Base-by-base conservation (phyloP, 1,140 invertebrate species). In the Drosophila bocqueti region DNA sequence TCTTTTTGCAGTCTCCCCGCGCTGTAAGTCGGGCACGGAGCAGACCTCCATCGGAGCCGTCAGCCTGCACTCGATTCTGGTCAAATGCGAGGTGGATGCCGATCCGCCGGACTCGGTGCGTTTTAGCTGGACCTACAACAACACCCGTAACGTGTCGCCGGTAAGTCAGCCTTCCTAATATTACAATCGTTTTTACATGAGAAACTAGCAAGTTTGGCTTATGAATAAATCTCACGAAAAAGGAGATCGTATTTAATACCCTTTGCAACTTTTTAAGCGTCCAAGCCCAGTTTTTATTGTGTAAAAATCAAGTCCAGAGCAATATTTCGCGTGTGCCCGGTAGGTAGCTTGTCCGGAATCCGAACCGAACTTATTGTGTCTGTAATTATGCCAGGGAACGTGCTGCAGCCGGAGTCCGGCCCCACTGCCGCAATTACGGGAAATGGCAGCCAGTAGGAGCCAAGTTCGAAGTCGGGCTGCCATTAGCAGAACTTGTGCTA, bases 91-190 rank as follows among this genome's bases (percentile, higher is more conserved):
- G 76, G 96, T 98, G n/a, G 96, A 96, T 52, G 96, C 97, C 2
- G 94, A 96, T 74, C 97, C 97, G 6, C 95, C 97, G 0, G 95
- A 96, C 45, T 96, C 97, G 24, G 94, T 96, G 34, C 94, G 95
- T 76, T 97, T 97, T 89, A 96, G 95, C 54, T 97, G 96, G 96
- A 97, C 96, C 9, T 96, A 96, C 92, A 97, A 97, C 93, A 95
- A 95, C 21, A 96, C 95, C 52, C 94, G 95, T 68, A 96, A 96
- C 81, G 96, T 96, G 38, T 93, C 95, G 47, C 95, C 95, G 46
- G 95, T 96, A 81, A 93, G 93, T 93, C 57, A 55, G 31, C 3
- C 7, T 3, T 43, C 9, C 1, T 26, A 38, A 29, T 29, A n/a
- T 0, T n/a, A 52, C 6, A 29, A 21, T 34, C 40, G 10, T 29